Percentiles rank a stretch among this genome's conserved stretches.
phyloP scores from a whole-genome alignment of 1,140 invertebrate genomes.

The Drosophila kepulauana region DNA sequence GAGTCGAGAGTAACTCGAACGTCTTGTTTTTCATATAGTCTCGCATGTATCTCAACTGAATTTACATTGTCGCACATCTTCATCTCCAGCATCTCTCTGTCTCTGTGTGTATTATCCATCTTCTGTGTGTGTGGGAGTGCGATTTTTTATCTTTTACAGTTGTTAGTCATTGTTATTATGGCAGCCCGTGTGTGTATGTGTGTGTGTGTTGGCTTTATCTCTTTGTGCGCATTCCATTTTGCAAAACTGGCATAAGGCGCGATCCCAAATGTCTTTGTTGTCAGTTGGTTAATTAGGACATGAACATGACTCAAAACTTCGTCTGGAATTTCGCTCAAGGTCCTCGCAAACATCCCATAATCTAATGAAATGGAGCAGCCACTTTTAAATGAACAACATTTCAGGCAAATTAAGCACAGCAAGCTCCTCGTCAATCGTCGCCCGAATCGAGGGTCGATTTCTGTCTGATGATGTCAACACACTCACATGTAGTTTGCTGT shows the following conservation, averaged over 20 bases:
- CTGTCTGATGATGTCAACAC: conserved; percentile 51
- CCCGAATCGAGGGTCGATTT: conserved; percentile 16
- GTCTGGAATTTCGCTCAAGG: conserved; percentile 41
- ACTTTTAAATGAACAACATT: conserved; percentile 2
- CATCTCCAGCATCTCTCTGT: conserved; percentile 30
- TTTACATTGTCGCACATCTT: conserved; percentile 65
- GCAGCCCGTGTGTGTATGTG: not conserved
- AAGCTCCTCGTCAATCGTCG: conserved; percentile 3
- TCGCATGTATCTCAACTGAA: conserved; percentile 53
- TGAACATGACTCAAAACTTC: conserved; percentile 57
- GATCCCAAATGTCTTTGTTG: conserved; percentile 57
- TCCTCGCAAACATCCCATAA: conserved; percentile 5
- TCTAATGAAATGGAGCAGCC: conserved; percentile 19
- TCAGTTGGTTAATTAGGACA: conserved; percentile 68
- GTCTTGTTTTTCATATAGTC: conserved; percentile 45
- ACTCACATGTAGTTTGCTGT: conserved; percentile 26
- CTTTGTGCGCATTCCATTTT: conserved; percentile 43
- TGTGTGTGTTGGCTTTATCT: conserved; percentile 29
- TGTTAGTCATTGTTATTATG: conserved; percentile 61
- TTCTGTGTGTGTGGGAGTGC: conserved; percentile 24
- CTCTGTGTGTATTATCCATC: not conserved
- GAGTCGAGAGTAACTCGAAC: conserved; percentile 51
- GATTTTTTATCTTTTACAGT: conserved; percentile 62
- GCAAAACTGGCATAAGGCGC: not conserved
- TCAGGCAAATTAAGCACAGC: conserved; percentile 1